Evolutionary conservation across 1,140 invertebrate genomes (phyloP).

Genomic region (Tetramorium alpestre): DNA sequence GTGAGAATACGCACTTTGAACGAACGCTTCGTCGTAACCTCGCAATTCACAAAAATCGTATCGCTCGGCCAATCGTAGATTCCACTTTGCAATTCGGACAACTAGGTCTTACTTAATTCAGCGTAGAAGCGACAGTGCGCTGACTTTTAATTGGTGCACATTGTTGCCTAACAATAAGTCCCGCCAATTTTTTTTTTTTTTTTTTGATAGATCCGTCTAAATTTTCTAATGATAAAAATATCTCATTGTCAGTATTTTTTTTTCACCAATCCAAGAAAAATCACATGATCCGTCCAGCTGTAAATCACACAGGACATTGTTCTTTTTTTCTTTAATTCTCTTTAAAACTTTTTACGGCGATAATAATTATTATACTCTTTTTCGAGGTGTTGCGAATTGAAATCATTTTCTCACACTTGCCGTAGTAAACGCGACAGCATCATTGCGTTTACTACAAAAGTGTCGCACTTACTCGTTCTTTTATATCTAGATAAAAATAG

Average conservation of each 20-base stretch:
- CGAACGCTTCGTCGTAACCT: conserved; percentile 3
- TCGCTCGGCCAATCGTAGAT: conserved; percentile 14
- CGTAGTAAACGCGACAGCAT: conserved; percentile 14
- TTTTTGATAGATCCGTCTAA: conserved; percentile 1
- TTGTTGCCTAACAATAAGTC: not conserved
- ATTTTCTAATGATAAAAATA: conserved; percentile 34
- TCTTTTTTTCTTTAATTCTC: not conserved
- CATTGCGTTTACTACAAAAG: conserved; percentile 6
- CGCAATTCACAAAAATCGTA: not conserved
- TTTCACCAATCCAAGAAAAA: not conserved
- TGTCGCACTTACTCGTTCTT: not conserved
- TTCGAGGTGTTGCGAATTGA: conserved; percentile 9
- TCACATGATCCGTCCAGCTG: not conserved
- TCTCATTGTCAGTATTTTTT: not conserved
- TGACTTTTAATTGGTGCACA: conserved; percentile 20
- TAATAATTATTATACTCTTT: conserved; percentile 1
- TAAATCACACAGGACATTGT: not conserved
- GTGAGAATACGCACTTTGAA: conserved; percentile 22
- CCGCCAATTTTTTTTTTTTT: not conserved
- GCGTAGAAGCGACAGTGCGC: conserved; percentile 30
- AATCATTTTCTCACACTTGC: conserved; percentile 20
- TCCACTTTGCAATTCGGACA: conserved; percentile 4
- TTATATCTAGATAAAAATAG: conserved; percentile 56
- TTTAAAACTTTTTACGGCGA: not conserved
- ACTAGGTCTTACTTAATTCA: conserved; percentile 30